Conservation (phyloP, 2,888 invertebrate species). For the Keiferia lycopersicella region DNA sequence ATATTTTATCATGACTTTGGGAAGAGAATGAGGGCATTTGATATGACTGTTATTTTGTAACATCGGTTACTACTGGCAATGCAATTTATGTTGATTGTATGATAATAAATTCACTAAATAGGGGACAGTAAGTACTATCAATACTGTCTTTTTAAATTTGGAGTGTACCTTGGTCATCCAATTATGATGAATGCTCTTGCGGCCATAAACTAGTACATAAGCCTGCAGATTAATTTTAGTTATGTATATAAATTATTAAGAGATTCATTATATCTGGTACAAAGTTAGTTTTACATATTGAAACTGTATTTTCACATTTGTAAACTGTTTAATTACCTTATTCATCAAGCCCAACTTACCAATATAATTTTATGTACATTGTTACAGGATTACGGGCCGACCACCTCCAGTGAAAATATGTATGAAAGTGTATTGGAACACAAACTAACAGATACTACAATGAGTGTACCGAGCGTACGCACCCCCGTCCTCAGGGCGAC, state of each 20-base stretch:
- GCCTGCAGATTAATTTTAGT: neutral
- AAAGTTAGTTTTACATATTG: neutral
- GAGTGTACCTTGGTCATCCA: neutral
- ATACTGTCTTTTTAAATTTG: neutral
- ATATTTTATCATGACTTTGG: slow-evolving; percentile 37
- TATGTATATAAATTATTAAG: neutral
- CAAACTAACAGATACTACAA: slow-evolving; percentile 69
- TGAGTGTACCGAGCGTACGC: slow-evolving; percentile 73
- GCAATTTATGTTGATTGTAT: slow-evolving; percentile 48
- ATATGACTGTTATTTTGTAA: slow-evolving; percentile 44
- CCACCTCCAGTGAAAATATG: slow-evolving; percentile 78
- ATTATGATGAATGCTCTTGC: neutral
- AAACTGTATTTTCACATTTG: slow-evolving; percentile 24
- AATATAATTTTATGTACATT: slow-evolving; percentile 41
- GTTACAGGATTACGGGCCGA: slow-evolving; percentile 79
- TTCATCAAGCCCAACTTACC: slow-evolving; percentile 14
- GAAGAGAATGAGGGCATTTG: slow-evolving; percentile 47
- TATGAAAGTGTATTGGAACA: slow-evolving; percentile 73
- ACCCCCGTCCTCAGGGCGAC: slow-evolving; percentile 72
- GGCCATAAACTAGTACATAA: neutral
- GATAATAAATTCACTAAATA: slow-evolving; percentile 46
- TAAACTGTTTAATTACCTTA: slow-evolving; percentile 24
- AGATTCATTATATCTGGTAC: neutral
- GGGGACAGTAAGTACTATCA: slow-evolving; percentile 35
- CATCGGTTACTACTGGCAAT: slow-evolving; percentile 35